Conservation (phyloP, 35 echinoderm and acorn worm genomes). For the Ophiothrix spiculata region DNA sequence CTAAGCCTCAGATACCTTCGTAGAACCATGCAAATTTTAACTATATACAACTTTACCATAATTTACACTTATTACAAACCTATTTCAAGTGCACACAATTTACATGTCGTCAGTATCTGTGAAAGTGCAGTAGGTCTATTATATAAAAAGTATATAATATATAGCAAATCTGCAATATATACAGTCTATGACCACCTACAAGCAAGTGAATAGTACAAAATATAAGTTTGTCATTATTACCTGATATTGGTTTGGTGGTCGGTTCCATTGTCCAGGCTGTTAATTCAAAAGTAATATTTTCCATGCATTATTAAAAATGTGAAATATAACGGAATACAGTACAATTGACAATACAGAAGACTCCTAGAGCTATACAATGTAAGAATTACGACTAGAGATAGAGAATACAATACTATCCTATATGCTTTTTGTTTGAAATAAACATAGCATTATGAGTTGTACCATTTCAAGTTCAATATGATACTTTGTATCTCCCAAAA, state of each 20-base stretch:
- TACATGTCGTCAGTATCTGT: no score
- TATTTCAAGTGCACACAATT: no score
- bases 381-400: background rate
- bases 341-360: background rate
- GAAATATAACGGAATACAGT: background rate
- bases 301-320: no score
- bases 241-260: background rate
- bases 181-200: no score
- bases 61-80: no score
- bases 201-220: no score
- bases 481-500: background rate
- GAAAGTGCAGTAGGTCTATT: no score
- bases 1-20: no score
- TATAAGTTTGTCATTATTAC: background rate
- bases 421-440: background rate
- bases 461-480: background rate
- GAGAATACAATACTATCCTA: background rate
- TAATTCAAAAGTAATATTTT: background rate
- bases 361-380: background rate
- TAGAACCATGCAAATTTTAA: no score
- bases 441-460: background rate
- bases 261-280: constrained; percentile 6
- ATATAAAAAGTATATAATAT: no score
- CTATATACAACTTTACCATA: no score
- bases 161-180: no score